Base-by-base conservation (phyloP, 2,888 invertebrate species). In the Pristionchus arcanus region DNA sequence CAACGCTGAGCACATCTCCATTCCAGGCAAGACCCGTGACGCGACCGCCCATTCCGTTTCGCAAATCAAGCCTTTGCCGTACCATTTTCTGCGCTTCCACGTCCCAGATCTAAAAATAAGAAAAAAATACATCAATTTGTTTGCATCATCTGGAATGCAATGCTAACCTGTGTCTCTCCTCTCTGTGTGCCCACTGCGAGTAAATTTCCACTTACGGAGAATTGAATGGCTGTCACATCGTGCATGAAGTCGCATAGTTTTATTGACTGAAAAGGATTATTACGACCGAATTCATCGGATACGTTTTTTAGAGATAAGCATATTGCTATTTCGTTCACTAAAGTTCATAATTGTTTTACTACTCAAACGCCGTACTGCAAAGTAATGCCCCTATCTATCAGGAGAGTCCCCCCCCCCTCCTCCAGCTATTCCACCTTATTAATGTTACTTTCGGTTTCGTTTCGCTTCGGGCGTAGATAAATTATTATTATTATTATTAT, bases 141-240 rank as follows among this genome's bases (percentile, higher is more conserved):
- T 66, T 5, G 66, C 4, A 11, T 66, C 25, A 16, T 13, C 59
- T 21, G 19, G 59, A 4, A 59, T 3, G 19, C 59, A 59, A 59
- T 25, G 19, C 59, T 66, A n/a, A 66, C 28, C 66, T 66, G 66
- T 21, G 28, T 66, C 66, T 28, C 19, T 37, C 94, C 95, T 2
- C 92, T 91, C 85, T 93, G 94, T 21, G 99, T 99, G 49, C 99
- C 99, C 53, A 99, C 99, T 0, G 99, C 98, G 9, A 99, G 98
- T 81, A 97, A 96, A 95, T 98, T 98, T 21, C 99, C 99, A 96
- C 98, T 96, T 95, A 99, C 99, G 95, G 98, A 98, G 99, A 99
- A 99, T 86, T 98, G 98, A 37, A 99, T 99, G 2, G 99, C 98
- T 9, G 99, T 99, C 59, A 99, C 98, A 13, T 97, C 97, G 95